Evolutionary conservation across 2,888 invertebrate genomes (phyloP), one percentile per base, ranked within the genome.

Genomic region (Unio pictorum): DNA sequence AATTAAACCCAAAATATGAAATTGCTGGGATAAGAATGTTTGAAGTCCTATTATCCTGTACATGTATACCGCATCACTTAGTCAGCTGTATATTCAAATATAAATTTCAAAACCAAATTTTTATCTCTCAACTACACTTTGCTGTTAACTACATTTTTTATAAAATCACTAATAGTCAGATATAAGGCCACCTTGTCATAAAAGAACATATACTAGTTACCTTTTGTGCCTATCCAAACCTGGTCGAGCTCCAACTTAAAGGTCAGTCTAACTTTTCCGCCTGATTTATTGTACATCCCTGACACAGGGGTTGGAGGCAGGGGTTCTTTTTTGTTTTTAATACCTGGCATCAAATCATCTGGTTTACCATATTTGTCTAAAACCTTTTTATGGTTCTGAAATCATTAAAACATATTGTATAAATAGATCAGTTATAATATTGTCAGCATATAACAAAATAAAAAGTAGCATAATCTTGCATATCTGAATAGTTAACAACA

Each of bases 221-320:
- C 91, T 91, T 96, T 96, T 63, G 96, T 96, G 71, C 96, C 96
- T 61, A 96, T 93, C 96, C 96, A 96, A 23, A 96, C 91, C 89
- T 96, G 95, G 89, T 97, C 96, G 80, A 93, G 92, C 89, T 96
- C 96, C 84, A 96, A 92, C 92, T 97, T 97, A 90, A 97, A 97
- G 63, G 96, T 96, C 73, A 97, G 92, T 82, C 96, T 92, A 67
- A 97, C 95, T 92, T 96, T 96, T 6, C 95, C 95, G 23, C 96
- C 96, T 73, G 94, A 93, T 89, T 96, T 95, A 90, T 96, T 96
- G 87, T 96, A 91, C 96, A 97, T 96, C 63, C 96, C 96, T 78
- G 94, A 93, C 54, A 97, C 89, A 56, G 96, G 96, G 68, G 93
- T 92, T 66, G 93, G 93, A 55, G 97, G 97, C 78, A 97, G 91